These are phyloP conservation scores for Rhyacophila brunnea DNA, from an alignment of 1,140 invertebrate genomes.

Conservation along the genomic window DNA sequence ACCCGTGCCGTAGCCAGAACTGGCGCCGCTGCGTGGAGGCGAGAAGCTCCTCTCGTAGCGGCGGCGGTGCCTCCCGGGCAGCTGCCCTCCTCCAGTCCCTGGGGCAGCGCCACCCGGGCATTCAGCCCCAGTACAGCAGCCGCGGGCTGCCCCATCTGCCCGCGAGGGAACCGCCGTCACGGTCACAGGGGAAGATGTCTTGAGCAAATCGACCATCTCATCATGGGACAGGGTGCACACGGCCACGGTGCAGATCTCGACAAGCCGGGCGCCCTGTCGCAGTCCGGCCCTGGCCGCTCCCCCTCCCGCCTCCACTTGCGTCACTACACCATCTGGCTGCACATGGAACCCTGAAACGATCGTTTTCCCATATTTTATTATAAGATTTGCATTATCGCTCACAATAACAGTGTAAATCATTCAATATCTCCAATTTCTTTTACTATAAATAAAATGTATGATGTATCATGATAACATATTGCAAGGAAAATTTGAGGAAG, in stretches of 20 bases:
- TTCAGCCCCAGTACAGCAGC: conserved; percentile 41
- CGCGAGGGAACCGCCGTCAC: conserved; percentile 74
- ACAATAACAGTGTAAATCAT: too few species aligned
- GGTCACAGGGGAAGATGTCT: conserved; percentile 84
- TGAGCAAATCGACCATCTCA: conserved; percentile 90
- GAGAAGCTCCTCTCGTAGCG: conserved; percentile 74
- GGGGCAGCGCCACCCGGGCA: conserved; percentile 36
- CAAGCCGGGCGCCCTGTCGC: conserved; percentile 82
- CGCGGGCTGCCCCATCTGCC: conserved; percentile 50
- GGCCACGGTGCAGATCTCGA: conserved; percentile 90
- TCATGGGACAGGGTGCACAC: conserved; percentile 89
- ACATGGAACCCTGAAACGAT: conserved; percentile 80
- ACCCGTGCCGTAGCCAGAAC: conserved; percentile 82
- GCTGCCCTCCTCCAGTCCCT: conserved; percentile 39
- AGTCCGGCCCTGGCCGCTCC: conserved; percentile 88
- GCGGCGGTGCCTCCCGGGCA: conserved; percentile 55
- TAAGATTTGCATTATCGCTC: too few species aligned
- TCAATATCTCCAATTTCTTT: too few species aligned
- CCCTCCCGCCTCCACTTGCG: conserved; percentile 86
- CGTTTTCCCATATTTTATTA: too few species aligned
- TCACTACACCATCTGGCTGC: conserved; percentile 92
- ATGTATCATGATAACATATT: too few species aligned
- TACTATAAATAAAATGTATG: too few species aligned
- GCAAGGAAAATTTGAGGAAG: too few species aligned
- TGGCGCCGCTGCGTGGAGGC: conserved; percentile 78